phyloP scores from a whole-genome alignment of 2,888 invertebrate genomes.

The Spialia ferax region DNA sequence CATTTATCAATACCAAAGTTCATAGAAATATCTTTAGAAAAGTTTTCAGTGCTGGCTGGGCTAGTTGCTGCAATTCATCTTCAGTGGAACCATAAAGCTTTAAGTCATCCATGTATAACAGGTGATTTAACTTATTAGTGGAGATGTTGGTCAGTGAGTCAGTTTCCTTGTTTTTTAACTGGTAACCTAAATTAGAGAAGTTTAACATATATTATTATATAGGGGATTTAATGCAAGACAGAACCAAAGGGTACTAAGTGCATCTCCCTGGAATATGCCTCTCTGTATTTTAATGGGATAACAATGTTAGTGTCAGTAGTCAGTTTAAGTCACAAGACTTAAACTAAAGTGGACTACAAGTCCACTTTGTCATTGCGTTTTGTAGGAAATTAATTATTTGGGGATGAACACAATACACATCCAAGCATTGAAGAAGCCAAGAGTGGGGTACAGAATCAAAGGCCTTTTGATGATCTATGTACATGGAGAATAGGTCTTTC shows the following conservation, averaged over 20 bases:
- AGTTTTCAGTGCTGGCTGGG: conserved; percentile 20
- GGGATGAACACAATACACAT: conserved; percentile 39
- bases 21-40: conserved; percentile 28
- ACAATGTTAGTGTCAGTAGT: conserved; percentile 28
- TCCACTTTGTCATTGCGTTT: neutral
- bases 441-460: conserved; percentile 46
- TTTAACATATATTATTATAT: conserved; percentile 11
- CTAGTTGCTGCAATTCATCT: neutral
- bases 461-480: conserved; percentile 49
- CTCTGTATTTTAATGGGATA: conserved; percentile 39
- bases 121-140: conserved; percentile 4
- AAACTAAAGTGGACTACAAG: too few relatives aligned
- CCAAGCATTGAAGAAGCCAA: conserved; percentile 45
- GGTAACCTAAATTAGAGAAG: neutral
- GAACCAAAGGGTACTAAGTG: too few relatives aligned
- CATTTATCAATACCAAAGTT: conserved; percentile 32
- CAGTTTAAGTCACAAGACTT: neutral
- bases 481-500: conserved; percentile 42
- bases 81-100: conserved; percentile 21
- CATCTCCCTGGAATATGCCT: conserved; percentile 47
- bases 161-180: neutral
- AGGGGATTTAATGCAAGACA: too few relatives aligned
- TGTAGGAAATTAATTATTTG: neutral
- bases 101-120: conserved; percentile 32
- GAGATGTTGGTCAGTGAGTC: neutral